These are phyloP conservation scores for Gallinago undulata DNA, from an alignment of 2,113 vertebrate species.

Conservation along the genomic window DNA sequence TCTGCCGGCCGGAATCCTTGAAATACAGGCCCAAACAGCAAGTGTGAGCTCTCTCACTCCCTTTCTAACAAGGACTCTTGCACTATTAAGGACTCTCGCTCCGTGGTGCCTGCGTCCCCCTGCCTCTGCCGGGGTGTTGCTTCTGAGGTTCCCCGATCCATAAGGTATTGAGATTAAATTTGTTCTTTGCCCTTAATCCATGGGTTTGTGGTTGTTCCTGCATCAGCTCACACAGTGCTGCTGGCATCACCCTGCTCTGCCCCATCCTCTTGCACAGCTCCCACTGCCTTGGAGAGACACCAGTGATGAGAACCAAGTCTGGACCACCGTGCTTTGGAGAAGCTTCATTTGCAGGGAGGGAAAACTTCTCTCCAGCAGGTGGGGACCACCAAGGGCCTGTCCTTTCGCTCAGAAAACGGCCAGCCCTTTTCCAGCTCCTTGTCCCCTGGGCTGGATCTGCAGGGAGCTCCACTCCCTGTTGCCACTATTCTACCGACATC, in stretches of 20 bases:
- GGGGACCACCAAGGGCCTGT: neutral
- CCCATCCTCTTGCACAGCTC: neutral
- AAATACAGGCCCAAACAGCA: too few relatives aligned
- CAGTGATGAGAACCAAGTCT: fast-evolving
- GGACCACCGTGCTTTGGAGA: neutral
- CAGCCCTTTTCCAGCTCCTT: fast-evolving
- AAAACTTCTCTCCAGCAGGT: neutral
- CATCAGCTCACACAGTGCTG: neutral
- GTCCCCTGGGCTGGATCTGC: neutral
- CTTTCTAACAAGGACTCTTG: too few relatives aligned
- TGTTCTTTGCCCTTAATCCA: too few relatives aligned
- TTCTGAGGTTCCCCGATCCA: too few relatives aligned
- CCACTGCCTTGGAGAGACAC: neutral
- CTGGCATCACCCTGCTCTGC: neutral
- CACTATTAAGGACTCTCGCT: too few relatives aligned
- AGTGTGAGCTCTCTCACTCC: too few relatives aligned
- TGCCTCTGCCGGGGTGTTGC: too few relatives aligned
- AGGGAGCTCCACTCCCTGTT: neutral
- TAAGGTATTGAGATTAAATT: too few relatives aligned
- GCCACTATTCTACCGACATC: conserved; percentile 56
- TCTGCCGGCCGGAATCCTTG: too few relatives aligned
- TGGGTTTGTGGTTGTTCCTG: too few relatives aligned
- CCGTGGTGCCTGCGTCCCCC: too few relatives aligned
- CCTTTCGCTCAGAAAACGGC: neutral
- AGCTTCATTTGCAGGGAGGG: neutral